phyloP scores from a whole-genome alignment of 2,113 vertebrate genomes.

The Anser brachyrhynchus region DNA sequence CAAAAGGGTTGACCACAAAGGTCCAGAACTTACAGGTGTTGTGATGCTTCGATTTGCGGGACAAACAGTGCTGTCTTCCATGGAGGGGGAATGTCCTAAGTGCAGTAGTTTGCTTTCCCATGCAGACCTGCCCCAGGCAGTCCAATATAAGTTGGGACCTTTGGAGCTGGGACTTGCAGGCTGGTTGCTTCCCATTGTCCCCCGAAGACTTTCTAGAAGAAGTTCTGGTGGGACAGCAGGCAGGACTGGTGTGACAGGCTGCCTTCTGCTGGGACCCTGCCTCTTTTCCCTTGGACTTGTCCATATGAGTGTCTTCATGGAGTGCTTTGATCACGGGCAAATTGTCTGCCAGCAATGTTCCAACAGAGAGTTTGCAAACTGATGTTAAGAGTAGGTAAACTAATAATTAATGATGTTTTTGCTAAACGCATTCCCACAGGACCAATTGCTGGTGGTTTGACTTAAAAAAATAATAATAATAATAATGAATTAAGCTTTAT shows the following conservation, averaged over 20 bases:
- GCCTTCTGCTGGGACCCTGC: background rate
- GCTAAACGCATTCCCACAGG: background rate
- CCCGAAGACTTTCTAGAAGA: background rate
- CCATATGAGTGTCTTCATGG: background rate
- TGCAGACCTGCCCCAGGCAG: background rate
- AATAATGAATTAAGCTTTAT: background rate
- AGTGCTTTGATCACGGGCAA: background rate
- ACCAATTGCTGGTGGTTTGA: background rate
- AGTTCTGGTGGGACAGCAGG: background rate
- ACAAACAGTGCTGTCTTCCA: background rate
- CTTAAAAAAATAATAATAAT: background rate
- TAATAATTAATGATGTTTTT: background rate
- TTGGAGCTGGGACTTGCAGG: background rate
- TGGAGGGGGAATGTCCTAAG: background rate
- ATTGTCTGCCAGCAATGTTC: background rate
- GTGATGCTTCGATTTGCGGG: background rate
- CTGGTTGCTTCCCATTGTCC: background rate
- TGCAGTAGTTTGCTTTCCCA: background rate
- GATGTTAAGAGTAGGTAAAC: background rate
- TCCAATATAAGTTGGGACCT: background rate
- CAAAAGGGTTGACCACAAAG: background rate
- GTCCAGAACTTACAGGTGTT: background rate
- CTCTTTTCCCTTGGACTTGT: background rate
- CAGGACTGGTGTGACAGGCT: background rate
- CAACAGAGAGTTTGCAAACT: background rate